Evolutionary conservation across 2,888 invertebrate genomes (phyloP), one percentile per base, ranked within the genome.

Genomic region (Timandra comae): DNA sequence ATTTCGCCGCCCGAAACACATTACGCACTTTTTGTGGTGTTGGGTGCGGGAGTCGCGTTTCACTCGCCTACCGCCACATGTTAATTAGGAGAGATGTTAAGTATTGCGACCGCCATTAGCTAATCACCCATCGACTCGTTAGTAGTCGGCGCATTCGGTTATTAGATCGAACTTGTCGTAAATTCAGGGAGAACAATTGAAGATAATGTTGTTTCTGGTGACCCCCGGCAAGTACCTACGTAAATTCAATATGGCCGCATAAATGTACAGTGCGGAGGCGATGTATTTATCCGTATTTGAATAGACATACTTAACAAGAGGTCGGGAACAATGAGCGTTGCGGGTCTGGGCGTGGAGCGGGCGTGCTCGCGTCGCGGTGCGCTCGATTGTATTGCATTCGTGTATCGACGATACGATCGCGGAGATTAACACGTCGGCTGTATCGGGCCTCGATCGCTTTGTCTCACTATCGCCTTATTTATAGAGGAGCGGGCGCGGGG

Each of bases 361-460:
- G n/a, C 4, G 16, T 16, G 16, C 16, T 16, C 16, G 4, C 4
- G 16, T 3, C 16, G 16, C 16, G 16, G 16, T n/a, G 39, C 44
- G 41, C 30, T 32, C 37, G 46, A 46, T 41, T 26, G 16, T 43
- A 44, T 40, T 41, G 30, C 22, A 23, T 9, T 22, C 12, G 28
- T 23, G 27, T n/a, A n/a, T 16, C 16, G 16, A 6, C 16, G 16
- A 16, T 16, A 16, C 4, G 4, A 16, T 16, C 16, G 16, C 23
- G 27, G 53, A 62, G 56, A 66, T 65, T 57, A 65, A 63, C 63
- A 60, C 62, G 56, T 68, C 54, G 56, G 30, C 26, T 19, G 29
- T 39, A 39, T 41, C 39, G 41, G 27, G 19, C 13, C n/a, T 1
- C 21, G 21, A 33, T 41, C 49, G 46, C 62, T 56, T 57, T 59